Evolutionary conservation across 2,113 vertebrate species (phyloP), one percentile per base, ranked within the genome.

Genomic region (Forbesichthys agassizii): DNA sequence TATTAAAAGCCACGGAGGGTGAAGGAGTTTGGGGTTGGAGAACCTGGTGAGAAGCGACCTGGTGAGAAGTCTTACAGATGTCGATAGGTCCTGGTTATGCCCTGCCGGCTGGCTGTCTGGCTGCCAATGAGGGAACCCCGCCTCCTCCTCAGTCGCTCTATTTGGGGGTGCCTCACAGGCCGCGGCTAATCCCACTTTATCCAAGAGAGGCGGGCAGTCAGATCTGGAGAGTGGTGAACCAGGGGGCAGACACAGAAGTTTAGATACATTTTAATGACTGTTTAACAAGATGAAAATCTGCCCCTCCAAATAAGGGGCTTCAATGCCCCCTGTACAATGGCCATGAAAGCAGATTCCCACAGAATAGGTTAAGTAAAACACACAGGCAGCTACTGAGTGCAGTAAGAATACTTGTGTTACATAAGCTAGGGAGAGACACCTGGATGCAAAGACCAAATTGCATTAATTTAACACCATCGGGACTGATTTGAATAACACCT

Each of bases 141-240:
- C 62, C 36, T 16, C 11, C 33, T 0, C 0, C 16, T 11, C 57
- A 33, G 9, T 10, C 52, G 69, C 54, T 69, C 16, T 33, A 68
- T 74, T 27, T 4, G 3, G 20, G 75, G 70, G 58, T 64, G 75
- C 80, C 71, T 64, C 1, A 56, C 7, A 16, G 46, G 47, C 55
- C 65, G 9, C 74, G 33, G 55, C 87, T 93, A 94, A 93, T 94
- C 93, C 94, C 94, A 93, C 85, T 94, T 95, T 80, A 95, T 92
- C 94, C 94, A 95, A 58, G 94, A 94, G 61, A 94, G 93, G 48
- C 90, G 93, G 75, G 94, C 93, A 81, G 92, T 95, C 86, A 95
- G 93, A 90, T 95, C 93, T 95, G 88, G 60, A 68, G 65, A 63
- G 60, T 64, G 61, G 48, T 8, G 49, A 12, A 16, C 16, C 36